A percentile compares a stretch with the other conserved stretches of the same genome.
Conservation (phyloP, 2,888 invertebrate genomes). For the Cataglyphis cursor region DNA sequence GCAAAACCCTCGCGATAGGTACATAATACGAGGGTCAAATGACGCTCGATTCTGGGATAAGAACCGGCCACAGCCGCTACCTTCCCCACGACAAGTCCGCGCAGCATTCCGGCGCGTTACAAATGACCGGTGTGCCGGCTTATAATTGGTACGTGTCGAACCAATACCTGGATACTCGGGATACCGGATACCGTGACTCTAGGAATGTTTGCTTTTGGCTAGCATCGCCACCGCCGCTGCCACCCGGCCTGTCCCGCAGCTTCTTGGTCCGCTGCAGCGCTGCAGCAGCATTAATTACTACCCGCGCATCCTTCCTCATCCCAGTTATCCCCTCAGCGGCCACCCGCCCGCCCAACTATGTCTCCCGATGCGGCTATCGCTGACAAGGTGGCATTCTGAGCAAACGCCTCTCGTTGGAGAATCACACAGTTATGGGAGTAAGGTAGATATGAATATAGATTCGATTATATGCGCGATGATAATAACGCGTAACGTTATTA, state of each 20-base stretch:
- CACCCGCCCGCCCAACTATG: constrained; percentile 30
- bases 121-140: constrained; percentile 66
- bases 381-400: constrained; percentile 62
- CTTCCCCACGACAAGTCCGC: constrained; percentile 42
- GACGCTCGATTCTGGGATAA: constrained; percentile 34
- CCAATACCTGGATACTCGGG: constrained; percentile 66
- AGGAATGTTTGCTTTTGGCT: constrained; percentile 76
- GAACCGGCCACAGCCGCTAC: constrained; percentile 16
- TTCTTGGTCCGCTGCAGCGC: constrained; percentile 71
- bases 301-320: constrained; percentile 57
- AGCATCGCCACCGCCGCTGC: constrained; percentile 45
- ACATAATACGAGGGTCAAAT: neutral
- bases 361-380: constrained; percentile 50
- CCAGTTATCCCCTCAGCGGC: constrained; percentile 45
- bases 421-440: constrained; percentile 23
- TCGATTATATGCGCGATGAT: neutral
- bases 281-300: constrained; percentile 76
- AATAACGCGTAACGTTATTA: neutral
- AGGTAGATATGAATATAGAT: neutral
- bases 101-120: constrained; percentile 58
- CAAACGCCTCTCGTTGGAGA: constrained; percentile 51
- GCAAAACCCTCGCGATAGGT: neutral
- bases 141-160: constrained; percentile 75
- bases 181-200: constrained; percentile 62
- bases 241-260: constrained; percentile 56